Evolutionary conservation across 2,113 vertebrate species (phyloP).

Genomic region (Chauna torquata): DNA sequence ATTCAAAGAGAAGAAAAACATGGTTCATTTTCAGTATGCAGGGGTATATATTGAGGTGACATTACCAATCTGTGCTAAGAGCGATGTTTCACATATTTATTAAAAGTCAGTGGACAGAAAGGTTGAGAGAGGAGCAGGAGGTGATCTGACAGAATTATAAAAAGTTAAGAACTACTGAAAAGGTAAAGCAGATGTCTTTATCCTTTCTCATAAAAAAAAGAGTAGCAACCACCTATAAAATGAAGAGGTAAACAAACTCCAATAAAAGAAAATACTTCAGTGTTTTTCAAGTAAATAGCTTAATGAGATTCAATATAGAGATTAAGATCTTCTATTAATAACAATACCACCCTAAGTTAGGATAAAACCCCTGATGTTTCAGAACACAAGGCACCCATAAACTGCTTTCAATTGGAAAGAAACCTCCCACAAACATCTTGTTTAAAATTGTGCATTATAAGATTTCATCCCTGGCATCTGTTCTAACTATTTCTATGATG

Average conservation of each 20-base stretch:
- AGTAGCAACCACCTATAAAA: constrained; percentile 4
- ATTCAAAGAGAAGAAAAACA: constrained; percentile 3
- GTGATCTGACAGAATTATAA: constrained; percentile 32
- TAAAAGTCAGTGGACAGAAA: constrained; percentile 56
- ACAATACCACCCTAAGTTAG: not conserved
- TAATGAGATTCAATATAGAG: not conserved
- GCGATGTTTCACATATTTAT: constrained; percentile 65
- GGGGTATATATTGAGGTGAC: constrained; percentile 50
- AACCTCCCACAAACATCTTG: not conserved
- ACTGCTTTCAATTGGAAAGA: not conserved
- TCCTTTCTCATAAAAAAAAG: not conserved
- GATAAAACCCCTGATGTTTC: not conserved
- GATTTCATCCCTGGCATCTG: not conserved
- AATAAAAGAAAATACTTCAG: not conserved
- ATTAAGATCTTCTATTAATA: not conserved
- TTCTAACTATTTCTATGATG: not conserved
- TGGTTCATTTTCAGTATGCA: constrained; percentile 7
- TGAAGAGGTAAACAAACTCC: not conserved
- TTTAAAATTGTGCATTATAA: not conserved
- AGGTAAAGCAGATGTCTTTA: constrained; percentile 6
- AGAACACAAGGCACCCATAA: not conserved
- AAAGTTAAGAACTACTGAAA: constrained; percentile 27
- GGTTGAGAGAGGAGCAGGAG: constrained; percentile 48
- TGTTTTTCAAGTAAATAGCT: not conserved
- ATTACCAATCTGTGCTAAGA: constrained; percentile 45